phyloP scores from a whole-genome alignment of 2,113 vertebrate species.

The Colaptes auratus region DNA sequence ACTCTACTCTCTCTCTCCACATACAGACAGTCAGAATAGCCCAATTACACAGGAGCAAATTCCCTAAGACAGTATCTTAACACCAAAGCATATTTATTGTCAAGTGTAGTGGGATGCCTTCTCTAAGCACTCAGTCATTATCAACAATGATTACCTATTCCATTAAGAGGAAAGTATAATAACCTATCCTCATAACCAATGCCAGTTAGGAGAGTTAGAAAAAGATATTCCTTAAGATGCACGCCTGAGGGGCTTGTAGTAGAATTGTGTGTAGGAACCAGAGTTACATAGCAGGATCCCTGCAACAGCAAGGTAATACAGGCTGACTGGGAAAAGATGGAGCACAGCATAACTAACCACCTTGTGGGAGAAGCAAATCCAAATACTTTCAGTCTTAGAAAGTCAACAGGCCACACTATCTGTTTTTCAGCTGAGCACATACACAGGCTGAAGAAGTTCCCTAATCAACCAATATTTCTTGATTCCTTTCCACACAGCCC shows the following conservation, averaged over 20 bases:
- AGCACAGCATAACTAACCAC: neutral
- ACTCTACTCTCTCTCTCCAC: neutral
- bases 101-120: neutral
- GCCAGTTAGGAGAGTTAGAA: neutral
- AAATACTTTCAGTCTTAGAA: neutral
- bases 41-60: neutral
- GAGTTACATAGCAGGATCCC: fast-evolving
- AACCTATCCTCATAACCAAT: neutral
- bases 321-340: neutral
- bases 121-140: neutral
- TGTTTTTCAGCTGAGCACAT: neutral
- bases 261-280: neutral
- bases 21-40: neutral
- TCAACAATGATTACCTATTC: neutral
- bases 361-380: neutral
- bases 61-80: neutral
- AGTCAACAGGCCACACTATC: neutral
- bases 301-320: neutral
- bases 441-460: neutral
- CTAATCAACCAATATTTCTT: neutral
- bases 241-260: fast-evolving
- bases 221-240: neutral
- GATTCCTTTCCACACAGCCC: neutral
- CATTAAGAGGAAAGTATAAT: neutral
- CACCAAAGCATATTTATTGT: neutral